These are phyloP conservation scores for Hydriomena furcata DNA, from an alignment of 2,888 invertebrate species.

Conservation along the genomic window DNA sequence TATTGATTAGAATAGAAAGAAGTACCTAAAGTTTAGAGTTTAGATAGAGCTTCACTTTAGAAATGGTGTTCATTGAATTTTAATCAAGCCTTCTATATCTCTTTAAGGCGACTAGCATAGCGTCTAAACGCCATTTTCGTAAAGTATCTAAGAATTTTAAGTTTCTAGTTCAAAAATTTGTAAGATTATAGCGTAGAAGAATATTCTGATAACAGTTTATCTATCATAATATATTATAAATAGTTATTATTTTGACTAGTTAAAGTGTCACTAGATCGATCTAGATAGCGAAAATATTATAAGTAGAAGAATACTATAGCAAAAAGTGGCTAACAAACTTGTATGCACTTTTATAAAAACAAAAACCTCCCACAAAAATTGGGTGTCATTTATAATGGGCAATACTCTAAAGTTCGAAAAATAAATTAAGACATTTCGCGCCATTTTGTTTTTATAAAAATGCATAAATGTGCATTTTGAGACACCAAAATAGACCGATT, in stretches of 20 bases:
- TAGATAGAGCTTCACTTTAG: conserved; percentile 5
- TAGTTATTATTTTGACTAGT: conserved; percentile 62
- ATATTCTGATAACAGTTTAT: conserved; percentile 76
- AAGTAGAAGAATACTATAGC: conserved; percentile 62
- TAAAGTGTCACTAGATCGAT: conserved; percentile 67
- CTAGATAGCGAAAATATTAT: conserved; percentile 70
- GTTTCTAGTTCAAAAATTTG: conserved; percentile 69
- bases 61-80: conserved; percentile 5
- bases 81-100: conserved; percentile 54
- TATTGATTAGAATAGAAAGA: conserved; percentile 11
- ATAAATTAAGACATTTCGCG: conserved; percentile 48
- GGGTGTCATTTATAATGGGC: conserved; percentile 43
- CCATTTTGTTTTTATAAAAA: conserved; percentile 59
- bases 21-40: neutral
- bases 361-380: conserved; percentile 44
- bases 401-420: conserved; percentile 56
- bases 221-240: conserved; percentile 60
- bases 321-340: conserved; percentile 58
- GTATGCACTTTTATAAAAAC: conserved; percentile 61
- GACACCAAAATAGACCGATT: conserved; percentile 51
- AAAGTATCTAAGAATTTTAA: conserved; percentile 67
- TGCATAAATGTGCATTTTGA: conserved; percentile 49
- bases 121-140: conserved; percentile 59
- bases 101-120: conserved; percentile 61
- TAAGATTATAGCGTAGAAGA: conserved; percentile 80